These are phyloP conservation scores for Heteropelma amictum DNA, from an alignment of 2,888 invertebrate genomes.

Conservation along the genomic window DNA sequence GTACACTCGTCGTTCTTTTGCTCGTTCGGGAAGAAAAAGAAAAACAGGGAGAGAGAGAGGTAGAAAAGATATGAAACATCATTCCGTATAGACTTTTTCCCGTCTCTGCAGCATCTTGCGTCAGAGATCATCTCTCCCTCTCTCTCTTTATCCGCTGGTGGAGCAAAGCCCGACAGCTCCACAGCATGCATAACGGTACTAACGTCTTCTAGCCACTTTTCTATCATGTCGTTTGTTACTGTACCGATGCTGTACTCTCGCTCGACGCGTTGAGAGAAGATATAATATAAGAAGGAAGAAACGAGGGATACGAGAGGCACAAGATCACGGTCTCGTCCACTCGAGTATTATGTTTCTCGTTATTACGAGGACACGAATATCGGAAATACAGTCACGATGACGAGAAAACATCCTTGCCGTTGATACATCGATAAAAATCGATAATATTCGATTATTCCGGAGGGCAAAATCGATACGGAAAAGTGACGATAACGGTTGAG, in stretches of 20 bases:
- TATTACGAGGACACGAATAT: constrained; percentile 27
- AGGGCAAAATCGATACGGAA: no score
- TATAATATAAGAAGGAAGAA: not conserved
- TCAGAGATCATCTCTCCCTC: constrained; percentile 45
- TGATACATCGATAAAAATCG: no score
- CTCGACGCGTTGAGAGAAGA: not conserved
- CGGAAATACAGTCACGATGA: constrained; percentile 4
- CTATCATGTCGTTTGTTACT: constrained; percentile 11
- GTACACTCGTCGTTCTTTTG: constrained; percentile 25
- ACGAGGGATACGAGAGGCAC: constrained; percentile 33
- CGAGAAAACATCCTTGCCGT: constrained; percentile 6
- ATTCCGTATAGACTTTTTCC: constrained; percentile 10
- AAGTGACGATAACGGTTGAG: no score
- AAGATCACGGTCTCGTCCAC: constrained; percentile 50
- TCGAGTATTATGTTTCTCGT: not conserved
- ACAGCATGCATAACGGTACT: constrained; percentile 46
- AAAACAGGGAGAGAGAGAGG: not conserved
- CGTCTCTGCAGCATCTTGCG: constrained; percentile 43
- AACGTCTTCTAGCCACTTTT: constrained; percentile 32
- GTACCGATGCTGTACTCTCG: constrained; percentile 1
- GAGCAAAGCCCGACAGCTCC: constrained; percentile 21
- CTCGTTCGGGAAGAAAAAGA: not conserved
- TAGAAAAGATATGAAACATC: not conserved
- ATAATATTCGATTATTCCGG: no score
- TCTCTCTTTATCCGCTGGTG: constrained; percentile 10